Conservation (phyloP, 2,113 vertebrate genomes). For the Lasiurus borealis region DNA sequence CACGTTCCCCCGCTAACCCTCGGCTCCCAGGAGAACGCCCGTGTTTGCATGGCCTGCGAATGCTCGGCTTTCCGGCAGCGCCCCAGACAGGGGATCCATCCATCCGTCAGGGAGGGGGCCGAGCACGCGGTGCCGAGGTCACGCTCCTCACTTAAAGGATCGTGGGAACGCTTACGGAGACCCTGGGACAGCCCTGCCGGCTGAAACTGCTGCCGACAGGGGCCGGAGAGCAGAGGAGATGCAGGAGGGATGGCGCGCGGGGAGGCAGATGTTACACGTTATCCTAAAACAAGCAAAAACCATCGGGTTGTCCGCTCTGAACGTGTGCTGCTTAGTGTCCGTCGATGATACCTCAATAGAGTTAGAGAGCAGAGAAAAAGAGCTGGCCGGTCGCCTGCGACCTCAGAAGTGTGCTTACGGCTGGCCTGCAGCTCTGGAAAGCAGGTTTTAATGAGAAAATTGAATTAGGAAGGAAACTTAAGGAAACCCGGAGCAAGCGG, state of each 20-base stretch:
- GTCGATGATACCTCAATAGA: neutral
- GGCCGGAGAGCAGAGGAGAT: constrained; percentile 37
- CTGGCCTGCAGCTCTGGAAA: neutral
- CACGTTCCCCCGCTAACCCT: constrained; percentile 8
- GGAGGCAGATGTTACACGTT: constrained; percentile 30
- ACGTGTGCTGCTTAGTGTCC: accelerated
- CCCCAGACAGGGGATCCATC: constrained; percentile 61
- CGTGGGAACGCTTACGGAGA: constrained; percentile 74
- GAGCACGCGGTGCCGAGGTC: constrained; percentile 67
- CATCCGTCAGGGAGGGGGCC: constrained; percentile 20
- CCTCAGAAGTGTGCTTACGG: neutral
- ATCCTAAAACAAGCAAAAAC: neutral
- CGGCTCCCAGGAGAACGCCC: neutral
- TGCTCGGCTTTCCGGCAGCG: constrained; percentile 52
- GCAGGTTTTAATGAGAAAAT: constrained; percentile 38
- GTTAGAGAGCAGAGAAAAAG: neutral
- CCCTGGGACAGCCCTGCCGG: constrained; percentile 69
- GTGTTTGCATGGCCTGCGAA: constrained; percentile 2
- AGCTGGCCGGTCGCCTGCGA: neutral
- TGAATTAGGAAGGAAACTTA: constrained; percentile 52
- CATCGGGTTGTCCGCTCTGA: neutral
- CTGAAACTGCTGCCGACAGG: constrained; percentile 69
- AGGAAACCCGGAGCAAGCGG: neutral
- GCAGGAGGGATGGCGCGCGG: neutral
- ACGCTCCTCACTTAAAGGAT: constrained; percentile 62